Evolutionary conservation across 2,113 vertebrate species (phyloP).

Genomic region (Sinocyclocheilus maitianheensis): DNA sequence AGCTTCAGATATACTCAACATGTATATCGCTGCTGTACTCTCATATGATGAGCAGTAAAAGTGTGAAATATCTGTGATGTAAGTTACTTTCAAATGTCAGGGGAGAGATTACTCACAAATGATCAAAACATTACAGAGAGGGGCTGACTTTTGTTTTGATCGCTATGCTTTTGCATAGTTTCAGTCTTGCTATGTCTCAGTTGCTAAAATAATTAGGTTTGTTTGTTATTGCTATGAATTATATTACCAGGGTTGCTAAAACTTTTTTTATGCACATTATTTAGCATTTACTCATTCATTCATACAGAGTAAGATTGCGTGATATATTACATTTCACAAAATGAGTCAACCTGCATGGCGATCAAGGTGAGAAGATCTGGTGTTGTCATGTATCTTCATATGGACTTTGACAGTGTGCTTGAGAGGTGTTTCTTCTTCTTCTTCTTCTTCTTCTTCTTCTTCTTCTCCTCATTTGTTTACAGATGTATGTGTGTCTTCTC

Average conservation of each 20-base stretch:
- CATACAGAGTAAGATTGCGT: not conserved
- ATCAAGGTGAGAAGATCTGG: not conserved
- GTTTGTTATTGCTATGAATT: slow-evolving; percentile 1
- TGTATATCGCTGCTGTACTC: not conserved
- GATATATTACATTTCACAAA: not conserved
- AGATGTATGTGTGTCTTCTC: too few relatives aligned
- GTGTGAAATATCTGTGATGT: slow-evolving; percentile 25
- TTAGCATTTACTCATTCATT: not conserved
- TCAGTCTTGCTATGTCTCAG: slow-evolving; percentile 10
- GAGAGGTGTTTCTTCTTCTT: not conserved
- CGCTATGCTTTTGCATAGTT: not conserved
- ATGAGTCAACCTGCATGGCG: not conserved
- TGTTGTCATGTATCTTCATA: not conserved
- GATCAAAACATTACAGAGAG: slow-evolving; percentile 36
- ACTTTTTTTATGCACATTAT: not conserved
- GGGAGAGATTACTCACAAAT: slow-evolving; percentile 34
- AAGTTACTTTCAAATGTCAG: slow-evolving; percentile 10
- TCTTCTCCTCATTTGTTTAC: not conserved
- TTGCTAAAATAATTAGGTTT: not conserved
- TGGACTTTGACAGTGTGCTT: not conserved
- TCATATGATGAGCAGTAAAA: slow-evolving; percentile 4
- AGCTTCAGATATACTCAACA: not conserved
- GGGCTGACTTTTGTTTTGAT: slow-evolving; percentile 27
- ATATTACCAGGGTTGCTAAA: not conserved
- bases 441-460: not conserved